These are phyloP conservation scores for Patiria pectinifera DNA, from an alignment of 53 echinoderm and acorn worm species.

Conservation along the genomic window DNA sequence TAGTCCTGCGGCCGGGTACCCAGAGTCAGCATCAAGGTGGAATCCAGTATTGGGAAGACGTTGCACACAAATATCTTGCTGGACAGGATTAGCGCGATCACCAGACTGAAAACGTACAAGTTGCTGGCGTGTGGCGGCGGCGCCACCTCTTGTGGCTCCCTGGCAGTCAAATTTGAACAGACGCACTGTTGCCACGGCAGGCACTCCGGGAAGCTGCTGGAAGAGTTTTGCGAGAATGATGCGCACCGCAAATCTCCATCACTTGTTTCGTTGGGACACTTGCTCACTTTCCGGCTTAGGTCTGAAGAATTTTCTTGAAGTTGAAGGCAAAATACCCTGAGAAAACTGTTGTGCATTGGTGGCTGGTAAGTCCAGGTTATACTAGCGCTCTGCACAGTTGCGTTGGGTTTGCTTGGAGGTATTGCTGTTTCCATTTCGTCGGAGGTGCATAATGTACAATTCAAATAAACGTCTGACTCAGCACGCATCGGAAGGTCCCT, in stretches of 20 bases:
- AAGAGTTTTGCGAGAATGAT: conserved; percentile 3
- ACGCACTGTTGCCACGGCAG: conserved; percentile 19
- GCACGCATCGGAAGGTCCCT: background rate
- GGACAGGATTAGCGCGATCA: conserved; percentile 71
- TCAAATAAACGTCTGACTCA: conserved; percentile 2
- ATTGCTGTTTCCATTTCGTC: background rate
- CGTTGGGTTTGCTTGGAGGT: conserved; percentile 7
- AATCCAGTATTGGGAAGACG: conserved; percentile 87
- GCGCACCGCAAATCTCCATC: conserved; percentile 2
- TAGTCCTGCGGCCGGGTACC: conserved; percentile 75
- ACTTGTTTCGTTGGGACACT: background rate
- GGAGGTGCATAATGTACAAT: conserved; percentile 31
- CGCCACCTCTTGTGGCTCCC: background rate
- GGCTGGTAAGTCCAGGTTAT: background rate
- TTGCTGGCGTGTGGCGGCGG: background rate
- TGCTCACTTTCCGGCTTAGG: background rate
- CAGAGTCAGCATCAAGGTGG: conserved; percentile 79
- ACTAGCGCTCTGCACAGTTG: conserved; percentile 4
- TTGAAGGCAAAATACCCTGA: conserved; percentile 48
- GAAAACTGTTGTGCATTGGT: background rate
- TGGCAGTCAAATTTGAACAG: conserved; percentile 28
- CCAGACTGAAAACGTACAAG: conserved; percentile 64
- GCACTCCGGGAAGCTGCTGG: background rate
- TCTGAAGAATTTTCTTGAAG: conserved; percentile 8
- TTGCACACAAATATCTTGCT: conserved; percentile 83